Evolutionary conservation across 1,140 invertebrate species (phyloP), one percentile per base, ranked within the genome.

Genomic region (Procambarus virginalis): DNA sequence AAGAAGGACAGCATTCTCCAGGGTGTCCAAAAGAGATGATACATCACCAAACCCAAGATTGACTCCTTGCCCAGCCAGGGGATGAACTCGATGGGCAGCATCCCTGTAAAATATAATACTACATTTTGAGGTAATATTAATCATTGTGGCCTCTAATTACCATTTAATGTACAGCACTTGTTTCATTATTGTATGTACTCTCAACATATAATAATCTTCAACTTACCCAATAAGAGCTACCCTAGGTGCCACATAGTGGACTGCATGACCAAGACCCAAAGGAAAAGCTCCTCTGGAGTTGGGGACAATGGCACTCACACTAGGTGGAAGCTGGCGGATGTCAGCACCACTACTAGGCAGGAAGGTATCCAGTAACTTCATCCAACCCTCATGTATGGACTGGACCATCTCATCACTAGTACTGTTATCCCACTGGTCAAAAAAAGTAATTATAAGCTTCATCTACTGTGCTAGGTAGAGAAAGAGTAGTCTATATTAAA

Each of bases 21-120:
- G 93, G 4, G 96, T 93, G 79, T 96, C 93, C 12, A 96, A 95
- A 0, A 99, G 94, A 92, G 95, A 95, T 17, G 94, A 93, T 0
- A 99, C 96, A 95, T 99, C 99, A 46, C 97, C 97, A 94, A 99
- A 99, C 5, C 99, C 99, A 75, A 99, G 94, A 95, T 99, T 99
- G 0, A 99, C 97, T 14, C 99, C 99, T 94, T 99, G 98, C 0
- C 99, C 99, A 76, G 99, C 99, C 80, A 99, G 93, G 0, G 99
- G 99, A 95, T 99, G 99, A 64, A 99, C 95, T 93, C 98, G 95
- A 94, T 99, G 99, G 10, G 98, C 98, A 60, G 99, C 97, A 95
- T 99, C 99, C 20, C 97, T 97, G 92, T 22, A 49, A 55, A 55
- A 55, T 55, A 9, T 55, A 55, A 55, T 34, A 55, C 51, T 9